Evolutionary conservation across 1,140 invertebrate genomes (phyloP).

Genomic region (Parasteatoda tepidariorum): DNA sequence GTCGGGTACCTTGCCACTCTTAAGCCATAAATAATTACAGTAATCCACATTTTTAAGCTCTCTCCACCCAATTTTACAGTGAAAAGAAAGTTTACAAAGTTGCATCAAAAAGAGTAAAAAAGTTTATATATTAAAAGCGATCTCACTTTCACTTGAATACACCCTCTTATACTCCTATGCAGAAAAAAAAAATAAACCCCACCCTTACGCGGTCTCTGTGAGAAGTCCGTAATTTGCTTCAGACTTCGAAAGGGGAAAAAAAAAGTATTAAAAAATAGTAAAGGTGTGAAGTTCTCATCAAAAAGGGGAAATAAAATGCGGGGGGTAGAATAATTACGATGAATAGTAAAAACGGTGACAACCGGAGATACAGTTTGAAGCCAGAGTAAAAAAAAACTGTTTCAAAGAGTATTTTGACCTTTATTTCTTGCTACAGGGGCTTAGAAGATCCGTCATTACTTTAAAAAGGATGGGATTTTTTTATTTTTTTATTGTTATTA

Average conservation of each 20-base stretch:
- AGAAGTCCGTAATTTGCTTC: not conserved
- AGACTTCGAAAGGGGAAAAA: not conserved
- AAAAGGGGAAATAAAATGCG: not conserved
- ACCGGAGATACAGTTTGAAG: not conserved
- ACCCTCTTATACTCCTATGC: not conserved
- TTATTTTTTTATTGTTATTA: not conserved
- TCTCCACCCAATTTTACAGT: too few species aligned
- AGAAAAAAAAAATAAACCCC: not conserved
- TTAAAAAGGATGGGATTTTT: too few species aligned
- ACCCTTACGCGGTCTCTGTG: not conserved
- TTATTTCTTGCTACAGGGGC: not conserved
- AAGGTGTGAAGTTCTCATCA: not conserved
- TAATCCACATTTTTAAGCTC: too few species aligned
- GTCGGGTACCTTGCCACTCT: too few species aligned
- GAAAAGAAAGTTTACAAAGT: too few species aligned
- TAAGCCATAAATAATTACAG: not conserved
- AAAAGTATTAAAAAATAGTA: not conserved
- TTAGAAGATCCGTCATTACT: not conserved
- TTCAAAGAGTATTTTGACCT: not conserved
- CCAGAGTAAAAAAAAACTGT: not conserved
- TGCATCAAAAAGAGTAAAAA: not conserved
- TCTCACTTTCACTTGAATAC: not conserved
- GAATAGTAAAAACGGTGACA: not conserved
- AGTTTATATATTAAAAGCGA: not conserved
- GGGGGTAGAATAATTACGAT: not conserved